Evolutionary conservation across 37 sponge, comb jelly and placozoan species (phyloP).

Genomic region (Chondrilla cf. caribensis): DNA sequence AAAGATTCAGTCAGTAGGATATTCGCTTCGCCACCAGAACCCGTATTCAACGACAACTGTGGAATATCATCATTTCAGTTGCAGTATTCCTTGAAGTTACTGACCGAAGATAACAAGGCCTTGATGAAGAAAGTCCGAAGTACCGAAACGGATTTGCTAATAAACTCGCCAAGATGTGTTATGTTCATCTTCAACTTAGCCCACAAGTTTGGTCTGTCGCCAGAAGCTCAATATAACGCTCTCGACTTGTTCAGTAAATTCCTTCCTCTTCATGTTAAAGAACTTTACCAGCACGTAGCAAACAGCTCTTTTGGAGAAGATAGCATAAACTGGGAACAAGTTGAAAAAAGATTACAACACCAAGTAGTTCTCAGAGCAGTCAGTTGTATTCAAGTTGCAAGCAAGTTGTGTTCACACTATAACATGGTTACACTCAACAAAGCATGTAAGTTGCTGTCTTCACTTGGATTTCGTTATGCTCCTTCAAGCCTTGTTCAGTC

Average conservation of each 20-base stretch:
- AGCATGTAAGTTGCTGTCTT: slow-evolving; percentile 43
- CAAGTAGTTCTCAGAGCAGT: slow-evolving; percentile 74
- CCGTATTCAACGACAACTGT: slow-evolving; percentile 50
- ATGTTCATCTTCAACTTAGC: slow-evolving; percentile 63
- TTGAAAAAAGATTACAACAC: slow-evolving; percentile 71
- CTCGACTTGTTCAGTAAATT: slow-evolving; percentile 75
- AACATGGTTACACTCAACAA: slow-evolving; percentile 43
- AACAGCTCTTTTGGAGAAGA: slow-evolving; percentile 27
- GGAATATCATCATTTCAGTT: slow-evolving; percentile 38
- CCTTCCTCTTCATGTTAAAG: slow-evolving; percentile 64
- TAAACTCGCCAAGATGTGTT: slow-evolving; percentile 35
- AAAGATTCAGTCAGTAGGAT: background rate
- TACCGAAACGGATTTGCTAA: background rate
- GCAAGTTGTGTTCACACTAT: slow-evolving; percentile 85
- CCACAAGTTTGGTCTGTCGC: slow-evolving; percentile 44
- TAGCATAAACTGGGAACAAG: slow-evolving; percentile 53
- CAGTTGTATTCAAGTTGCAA: slow-evolving; percentile 80
- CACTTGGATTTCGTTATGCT: slow-evolving; percentile 73
- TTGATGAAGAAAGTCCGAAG: background rate
- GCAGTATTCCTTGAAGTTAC: slow-evolving; percentile 32
- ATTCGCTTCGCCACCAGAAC: slow-evolving; percentile 74
- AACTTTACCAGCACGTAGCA: slow-evolving; percentile 65
- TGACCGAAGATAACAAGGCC: slow-evolving; percentile 38
- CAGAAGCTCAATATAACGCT: slow-evolving; percentile 65
- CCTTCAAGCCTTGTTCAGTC: slow-evolving; percentile 77